Conservation (phyloP, 37 sponge, comb jelly and placozoan species). For the Diacarnus erythraeanus region DNA sequence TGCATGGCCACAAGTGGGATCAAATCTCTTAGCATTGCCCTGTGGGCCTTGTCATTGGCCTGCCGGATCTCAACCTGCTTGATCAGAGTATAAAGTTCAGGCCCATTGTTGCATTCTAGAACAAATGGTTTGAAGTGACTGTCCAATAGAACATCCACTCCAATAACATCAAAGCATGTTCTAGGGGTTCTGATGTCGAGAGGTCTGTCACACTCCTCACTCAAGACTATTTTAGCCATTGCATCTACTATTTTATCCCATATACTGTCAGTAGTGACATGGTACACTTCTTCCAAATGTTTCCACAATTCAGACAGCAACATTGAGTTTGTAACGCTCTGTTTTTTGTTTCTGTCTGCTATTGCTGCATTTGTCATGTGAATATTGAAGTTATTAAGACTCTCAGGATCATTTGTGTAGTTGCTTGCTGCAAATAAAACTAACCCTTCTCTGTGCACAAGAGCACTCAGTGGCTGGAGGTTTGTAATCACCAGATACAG, state of each 20-base stretch:
- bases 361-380: slow-evolving; percentile 92
- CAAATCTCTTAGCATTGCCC: slow-evolving; percentile 74
- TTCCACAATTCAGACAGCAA: slow-evolving; percentile 74
- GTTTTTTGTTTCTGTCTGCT: slow-evolving; percentile 71
- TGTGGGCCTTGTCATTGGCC: slow-evolving; percentile 90
- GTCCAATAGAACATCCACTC: slow-evolving; percentile 81
- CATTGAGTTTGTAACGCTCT: slow-evolving; percentile 65
- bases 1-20: slow-evolving; percentile 65
- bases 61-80: slow-evolving; percentile 50
- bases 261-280: slow-evolving; percentile 28
- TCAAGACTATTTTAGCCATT: slow-evolving; percentile 73
- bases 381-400: slow-evolving; percentile 33
- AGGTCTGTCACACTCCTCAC: slow-evolving; percentile 66
- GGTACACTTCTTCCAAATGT: slow-evolving; percentile 26
- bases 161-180: slow-evolving; percentile 88
- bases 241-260: slow-evolving; percentile 58
- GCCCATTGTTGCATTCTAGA: slow-evolving; percentile 87
- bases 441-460: slow-evolving; percentile 85
- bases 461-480: slow-evolving; percentile 68
- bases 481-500: slow-evolving; percentile 82
- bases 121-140: slow-evolving; percentile 47
- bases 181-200: slow-evolving; percentile 58
- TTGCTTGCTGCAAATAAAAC: slow-evolving; percentile 81
- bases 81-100: slow-evolving; percentile 75
- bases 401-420: slow-evolving; percentile 47